A percentile compares a stretch with the other conserved stretches of the same genome.
Evolutionary conservation across 2,888 invertebrate species (phyloP).

Genomic region (Enchytraeus crypticus): DNA sequence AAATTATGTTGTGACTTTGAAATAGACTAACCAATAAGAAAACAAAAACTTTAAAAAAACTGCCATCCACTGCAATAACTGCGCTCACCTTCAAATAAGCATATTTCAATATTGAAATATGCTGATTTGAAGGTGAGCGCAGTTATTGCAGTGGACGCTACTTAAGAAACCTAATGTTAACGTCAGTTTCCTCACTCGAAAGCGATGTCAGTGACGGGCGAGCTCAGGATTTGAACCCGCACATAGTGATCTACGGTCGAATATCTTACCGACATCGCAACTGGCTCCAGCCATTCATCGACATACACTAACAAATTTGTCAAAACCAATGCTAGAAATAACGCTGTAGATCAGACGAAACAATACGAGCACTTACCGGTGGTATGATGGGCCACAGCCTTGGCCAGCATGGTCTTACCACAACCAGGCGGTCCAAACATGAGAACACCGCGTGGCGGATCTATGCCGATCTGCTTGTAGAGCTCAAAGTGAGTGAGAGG

Average conservation of each 20-base stretch:
- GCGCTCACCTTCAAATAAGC: background rate
- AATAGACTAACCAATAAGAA: too few species aligned
- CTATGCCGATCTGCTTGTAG: conserved; percentile 93
- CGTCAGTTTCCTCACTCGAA: too few species aligned
- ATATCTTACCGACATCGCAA: too few species aligned
- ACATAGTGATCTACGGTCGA: too few species aligned
- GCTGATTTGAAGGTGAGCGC: background rate
- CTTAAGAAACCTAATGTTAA: too few species aligned
- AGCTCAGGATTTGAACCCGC: too few species aligned
- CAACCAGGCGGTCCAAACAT: conserved; percentile 99
- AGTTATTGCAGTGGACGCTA: background rate
- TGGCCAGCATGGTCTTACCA: conserved; percentile 98
- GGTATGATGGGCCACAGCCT: conserved; percentile 96
- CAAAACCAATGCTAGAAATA: background rate
- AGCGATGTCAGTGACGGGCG: too few species aligned
- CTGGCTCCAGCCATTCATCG: background rate
- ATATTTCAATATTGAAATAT: background rate
- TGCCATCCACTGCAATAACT: too few species aligned
- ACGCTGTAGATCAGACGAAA: background rate
- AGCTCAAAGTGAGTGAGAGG: conserved; percentile 96
- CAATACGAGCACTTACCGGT: conserved; percentile 58
- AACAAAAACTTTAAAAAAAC: background rate
- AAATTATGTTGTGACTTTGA: background rate
- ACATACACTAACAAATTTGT: background rate
- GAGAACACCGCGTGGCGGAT: conserved; percentile 92